Base-by-base conservation (phyloP, 2,797 vertebrate species). In the Cryptoblepharus egeriae region DNA sequence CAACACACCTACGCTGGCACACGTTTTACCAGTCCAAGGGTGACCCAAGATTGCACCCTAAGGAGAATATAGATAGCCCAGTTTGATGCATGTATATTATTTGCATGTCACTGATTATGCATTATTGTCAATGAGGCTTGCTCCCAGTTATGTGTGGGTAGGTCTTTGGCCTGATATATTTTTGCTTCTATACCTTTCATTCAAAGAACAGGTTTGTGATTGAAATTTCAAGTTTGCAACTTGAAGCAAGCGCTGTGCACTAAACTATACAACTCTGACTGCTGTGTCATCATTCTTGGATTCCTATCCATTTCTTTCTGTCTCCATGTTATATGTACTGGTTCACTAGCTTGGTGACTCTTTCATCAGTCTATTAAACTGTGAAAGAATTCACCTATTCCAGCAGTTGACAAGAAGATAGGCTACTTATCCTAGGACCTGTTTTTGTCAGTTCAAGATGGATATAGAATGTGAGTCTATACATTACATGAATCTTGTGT, bases 221-320 rank as follows among this genome's bases (percentile, higher is more conserved):
- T 73, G 76, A 79, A 60, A 73, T 67, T 13, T 85, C 84, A 87
- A 89, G 82, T 85, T 86, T 91, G 90, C 87, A 83, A 49, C 42
- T 82, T 85, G 90, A 91, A 90, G 69, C 83, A 91, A 71, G 71
- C 80, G 78, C 69, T 75, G 86, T 72, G 71, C 85, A 81, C 88
- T 72, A 90, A 93, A 89, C 80, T 86, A 86, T 63, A 87, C 84
- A 84, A 79, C 80, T 77, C 75, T 84, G 88, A 83, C 83, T 87
- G 68, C 84, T 90, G 1, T 84, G 90, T 88, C 85, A 79, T 87
- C 52, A 30, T 74, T 88, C 85, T 91, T 91, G 82, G 84, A 89
- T 89, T 82, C 84, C 26, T 85, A 91, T 82, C 82, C 83, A 61
- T 88, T 92, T 91, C 57, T 26, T 91, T 89, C 87, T 74, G 72